Base-by-base conservation (phyloP, 2,888 invertebrate species). In the Eupithecia subfuscata region DNA sequence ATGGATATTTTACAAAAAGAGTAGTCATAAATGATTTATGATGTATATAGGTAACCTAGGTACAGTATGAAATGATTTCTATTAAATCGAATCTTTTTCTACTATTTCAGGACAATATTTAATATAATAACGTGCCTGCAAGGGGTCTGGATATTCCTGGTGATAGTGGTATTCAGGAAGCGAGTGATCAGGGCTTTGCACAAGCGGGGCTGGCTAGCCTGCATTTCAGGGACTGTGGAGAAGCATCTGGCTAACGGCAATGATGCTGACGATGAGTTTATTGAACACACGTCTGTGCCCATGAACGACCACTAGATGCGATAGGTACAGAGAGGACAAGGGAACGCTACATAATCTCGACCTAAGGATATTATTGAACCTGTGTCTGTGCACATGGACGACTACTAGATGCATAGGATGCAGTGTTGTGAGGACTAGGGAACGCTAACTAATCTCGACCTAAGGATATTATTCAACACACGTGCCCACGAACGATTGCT, bases 121-220 rank as follows among this genome's bases (percentile, higher is more conserved):
- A 68, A n/a, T 34, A 37, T 68, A 22, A 16, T 74, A n/a, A 77
- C 48, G 30, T 8, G 65, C 30, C 72, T 77, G 48, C 77, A 77
- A n/a, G 77, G 77, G 25, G 5, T 75, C n/a, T 75, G 74, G 74
- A 77, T 77, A 82, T 96, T 96, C 86, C 77, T 96, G 40, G 86
- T 96, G 64, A 86, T 96, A 75, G 95, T 96, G n/a, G 92, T 96
- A 52, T 95, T 95, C 79, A 90, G 96, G 12, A 94, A 93, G 79
- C 90, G 95, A 9, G 95, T 95, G 0, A 82, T 96, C 14, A 92
- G 95, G 78, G 92, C 87, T 2, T 81, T 93, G 85, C 83, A 88
- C 74, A 84, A 82, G 67, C 88, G 86, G 34, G 91, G 90, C 14
- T 88, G 88, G 87, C 79, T 92, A 71, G 84, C 87, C 75, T 93